These are phyloP conservation scores for Pelvicachromis taeniatus DNA, from an alignment of 2,113 vertebrate species.

Conservation along the genomic window DNA sequence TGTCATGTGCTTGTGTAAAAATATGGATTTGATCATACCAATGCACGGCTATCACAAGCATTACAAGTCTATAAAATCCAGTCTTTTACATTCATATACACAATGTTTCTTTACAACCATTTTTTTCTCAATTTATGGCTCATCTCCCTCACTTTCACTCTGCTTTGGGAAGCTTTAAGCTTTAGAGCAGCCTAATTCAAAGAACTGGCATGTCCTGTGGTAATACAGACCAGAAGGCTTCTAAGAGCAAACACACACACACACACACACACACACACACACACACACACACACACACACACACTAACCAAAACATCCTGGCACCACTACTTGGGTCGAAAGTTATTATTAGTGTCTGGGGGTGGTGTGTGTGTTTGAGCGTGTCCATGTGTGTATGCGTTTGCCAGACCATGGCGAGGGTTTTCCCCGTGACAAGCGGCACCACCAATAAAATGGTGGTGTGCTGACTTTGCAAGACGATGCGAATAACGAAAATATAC, in stretches of 20 bases:
- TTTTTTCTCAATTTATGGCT: constrained; percentile 18
- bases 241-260: background rate
- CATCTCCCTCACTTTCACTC: background rate
- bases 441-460: constrained; percentile 30
- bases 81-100: background rate
- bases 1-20: background rate
- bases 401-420: constrained; percentile 47
- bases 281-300: constrained; percentile 10
- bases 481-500: background rate
- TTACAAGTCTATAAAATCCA: background rate
- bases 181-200: constrained; percentile 55
- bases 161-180: constrained; percentile 66
- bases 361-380: constrained; percentile 7
- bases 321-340: constrained; percentile 54
- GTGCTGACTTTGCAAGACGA: constrained; percentile 5
- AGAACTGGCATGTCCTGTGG: constrained; percentile 62
- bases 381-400: background rate
- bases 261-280: constrained; percentile 5
- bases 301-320: constrained; percentile 58
- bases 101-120: background rate
- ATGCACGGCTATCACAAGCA: background rate
- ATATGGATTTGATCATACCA: background rate
- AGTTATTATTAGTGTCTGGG: constrained; percentile 65
- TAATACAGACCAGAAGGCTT: constrained; percentile 72
- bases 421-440: constrained; percentile 62